Evolutionary conservation across 2,113 vertebrate species (phyloP), one percentile per base, ranked within the genome.

Genomic region (Grammatotria lemairii): DNA sequence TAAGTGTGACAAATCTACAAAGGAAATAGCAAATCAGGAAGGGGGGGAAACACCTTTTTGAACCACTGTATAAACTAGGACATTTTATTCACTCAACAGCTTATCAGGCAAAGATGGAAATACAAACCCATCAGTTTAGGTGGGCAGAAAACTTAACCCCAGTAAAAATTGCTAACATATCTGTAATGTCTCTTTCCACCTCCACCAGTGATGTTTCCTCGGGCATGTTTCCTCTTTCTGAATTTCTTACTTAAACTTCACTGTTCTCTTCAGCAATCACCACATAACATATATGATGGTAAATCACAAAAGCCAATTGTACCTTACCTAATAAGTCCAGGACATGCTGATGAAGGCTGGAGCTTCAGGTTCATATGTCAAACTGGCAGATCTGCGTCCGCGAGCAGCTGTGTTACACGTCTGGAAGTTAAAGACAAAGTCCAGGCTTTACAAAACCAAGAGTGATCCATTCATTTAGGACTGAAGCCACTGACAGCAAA

Each of bases 301-400:
- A 57, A 65, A 7, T 7, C 14, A 33, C 55, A 33, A 33, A 17
- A 53, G n/a, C 17, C 5, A 0, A 57, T 6, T 23, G 23, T 28
- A n/a, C 63, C 63, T 9, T 80, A 90, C 91, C 85, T 85, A 92
- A 16, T 55, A 33, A 57, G 33, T 53, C 91, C 87, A 89, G 33
- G 78, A 45, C 87, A 92, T 16, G 14, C 45, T 80, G 89, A 92
- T 82, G 26, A 88, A 13, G 28, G 51, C 57, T 4, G 75, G 63
- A 5, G 45, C 63, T 45, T 16, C 70, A 11, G 47, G 42, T 45
- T 16, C 70, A 38, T 57, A 23, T 6, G 14, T 11, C 65, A 10
- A 53, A 9, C 42, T n/a, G 49, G 9, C 8, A 51, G 83, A 89
- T 54, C 89, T 84, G 33, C 35, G 33, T 10, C 9, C 23, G 6